A percentile compares a stretch with the other conserved stretches of the same genome.
Conservation (phyloP, 2,113 vertebrate genomes). For the Saiga tatarica region DNA sequence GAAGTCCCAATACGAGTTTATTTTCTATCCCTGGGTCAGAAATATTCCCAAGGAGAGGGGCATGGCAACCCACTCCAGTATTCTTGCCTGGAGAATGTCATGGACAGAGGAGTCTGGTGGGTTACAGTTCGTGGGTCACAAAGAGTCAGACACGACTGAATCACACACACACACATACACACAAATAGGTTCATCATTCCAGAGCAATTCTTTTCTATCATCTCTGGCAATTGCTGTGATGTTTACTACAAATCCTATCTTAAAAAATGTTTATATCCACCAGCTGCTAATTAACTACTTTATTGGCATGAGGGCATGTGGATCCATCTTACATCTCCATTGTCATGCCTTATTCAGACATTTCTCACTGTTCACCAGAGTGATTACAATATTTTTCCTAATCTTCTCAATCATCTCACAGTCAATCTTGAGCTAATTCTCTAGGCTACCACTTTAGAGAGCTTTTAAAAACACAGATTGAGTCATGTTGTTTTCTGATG, state of each 20-base stretch:
- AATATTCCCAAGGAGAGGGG: neutral
- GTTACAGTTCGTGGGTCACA: neutral
- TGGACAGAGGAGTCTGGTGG: neutral
- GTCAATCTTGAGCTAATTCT: neutral
- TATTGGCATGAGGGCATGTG: no score
- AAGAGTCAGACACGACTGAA: neutral
- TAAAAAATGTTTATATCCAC: neutral
- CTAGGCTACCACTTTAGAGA: neutral
- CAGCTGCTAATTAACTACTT: neutral
- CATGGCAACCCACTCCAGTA: neutral
- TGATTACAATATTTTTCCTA: neutral
- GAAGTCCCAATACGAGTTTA: neutral
- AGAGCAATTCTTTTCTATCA: neutral
- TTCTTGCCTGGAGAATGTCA: neutral
- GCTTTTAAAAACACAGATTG: neutral
- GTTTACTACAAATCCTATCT: neutral
- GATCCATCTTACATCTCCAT: neutral
- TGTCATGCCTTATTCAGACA: neutral
- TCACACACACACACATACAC: neutral
- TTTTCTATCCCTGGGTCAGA: neutral
- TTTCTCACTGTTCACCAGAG: neutral
- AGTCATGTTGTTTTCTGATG: neutral
- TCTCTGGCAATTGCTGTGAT: neutral
- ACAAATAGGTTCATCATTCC: neutral
- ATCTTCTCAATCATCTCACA: neutral